Evolutionary conservation across 2,113 vertebrate species (phyloP).

Genomic region (Cranoglanis bouderius): DNA sequence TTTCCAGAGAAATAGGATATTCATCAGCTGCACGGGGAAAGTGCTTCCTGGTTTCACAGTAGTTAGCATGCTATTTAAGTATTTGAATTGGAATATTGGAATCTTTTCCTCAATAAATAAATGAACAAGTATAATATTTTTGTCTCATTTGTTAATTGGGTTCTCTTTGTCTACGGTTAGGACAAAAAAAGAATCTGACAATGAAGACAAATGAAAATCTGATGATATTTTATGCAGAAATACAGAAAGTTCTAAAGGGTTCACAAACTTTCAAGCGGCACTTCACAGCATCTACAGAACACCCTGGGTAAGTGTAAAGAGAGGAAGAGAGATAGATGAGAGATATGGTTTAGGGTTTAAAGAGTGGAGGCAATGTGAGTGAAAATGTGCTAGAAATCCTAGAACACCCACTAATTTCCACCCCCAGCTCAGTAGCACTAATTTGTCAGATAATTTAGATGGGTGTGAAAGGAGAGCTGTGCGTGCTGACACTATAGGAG

Average conservation of each 20-base stretch:
- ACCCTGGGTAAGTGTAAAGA: not conserved
- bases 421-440: conserved; percentile 51
- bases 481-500: conserved; percentile 63
- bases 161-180: no score
- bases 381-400: not conserved
- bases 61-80: not conserved
- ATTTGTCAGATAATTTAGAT: conserved; percentile 70
- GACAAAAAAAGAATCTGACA: no score
- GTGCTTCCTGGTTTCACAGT: not conserved
- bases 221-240: no score
- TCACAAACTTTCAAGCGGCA: not conserved
- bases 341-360: not conserved
- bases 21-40: not conserved
- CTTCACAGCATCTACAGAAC: not conserved
- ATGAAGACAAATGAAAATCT: no score
- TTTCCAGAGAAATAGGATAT: not conserved
- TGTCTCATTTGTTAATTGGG: no score
- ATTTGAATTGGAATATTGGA: no score
- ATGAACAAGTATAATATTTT: no score
- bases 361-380: not conserved
- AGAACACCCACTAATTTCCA: not conserved
- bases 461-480: conserved; percentile 61
- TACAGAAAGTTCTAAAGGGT: no score
- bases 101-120: no score
- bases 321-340: not conserved